Base-by-base conservation (phyloP, 2,888 invertebrate species). In the Dermolepida albohirtum region DNA sequence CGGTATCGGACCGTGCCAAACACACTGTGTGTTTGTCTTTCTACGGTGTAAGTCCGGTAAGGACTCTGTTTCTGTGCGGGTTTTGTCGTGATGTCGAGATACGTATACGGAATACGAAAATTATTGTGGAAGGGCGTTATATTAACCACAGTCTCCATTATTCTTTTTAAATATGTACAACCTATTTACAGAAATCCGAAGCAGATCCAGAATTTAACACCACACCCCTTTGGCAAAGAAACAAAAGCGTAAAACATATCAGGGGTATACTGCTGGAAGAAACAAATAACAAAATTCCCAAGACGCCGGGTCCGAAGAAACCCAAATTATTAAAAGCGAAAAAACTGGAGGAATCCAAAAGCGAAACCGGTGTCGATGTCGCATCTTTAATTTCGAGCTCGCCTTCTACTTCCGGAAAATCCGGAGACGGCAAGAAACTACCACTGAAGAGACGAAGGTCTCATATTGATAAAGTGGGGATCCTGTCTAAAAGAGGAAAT, bases 191-290 rank as follows among this genome's bases (percentile, higher is more conserved):
- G 52, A 52, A 43, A 44, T 50, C 66, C 12, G 82, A 81, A 43
- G 72, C 71, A 8, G 82, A 82, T 40, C 81, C 81, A 55, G 80
- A 79, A 0, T 86, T 87, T 70, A 87, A 87, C 72, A 87, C 87
- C 1, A 87, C 87, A 1, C 89, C 89, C 0, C 77, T 89, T n/a
- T 90, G 89, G 89, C 83, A 85, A 52, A 82, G 89, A 12, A 86
- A 87, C 71, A 86, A 79, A 7, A 70, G 78, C 51, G 82, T 89
- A 11, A 86, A 87, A 34, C 86, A 89, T 71, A 88, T 88, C 70
- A 83, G 89, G 0, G 89, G 89, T 63, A 89, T 89, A 70, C 81
- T 88, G 12, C 83, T 89, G 73, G 88, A 88, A 52, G 87, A 88
- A 39, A 47, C 55, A 1, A 57, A 47, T 12, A 83, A 74, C 5